phyloP scores from a whole-genome alignment of 2,888 invertebrate species.

The Dynastes hyllus region DNA sequence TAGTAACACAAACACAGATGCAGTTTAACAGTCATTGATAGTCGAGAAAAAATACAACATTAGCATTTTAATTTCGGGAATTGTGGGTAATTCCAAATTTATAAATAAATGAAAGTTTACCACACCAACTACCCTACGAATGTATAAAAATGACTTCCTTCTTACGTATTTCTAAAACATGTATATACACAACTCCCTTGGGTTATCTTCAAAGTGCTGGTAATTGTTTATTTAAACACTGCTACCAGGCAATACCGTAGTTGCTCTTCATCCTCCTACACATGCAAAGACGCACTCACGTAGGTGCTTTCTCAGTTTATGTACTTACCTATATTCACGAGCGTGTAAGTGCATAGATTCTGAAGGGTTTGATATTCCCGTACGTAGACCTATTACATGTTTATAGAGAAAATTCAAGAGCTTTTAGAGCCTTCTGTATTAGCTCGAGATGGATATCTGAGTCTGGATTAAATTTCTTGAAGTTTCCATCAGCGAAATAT shows the following conservation, averaged over 20 bases:
- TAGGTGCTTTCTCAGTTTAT: slow-evolving; percentile 6
- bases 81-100: slow-evolving; percentile 35
- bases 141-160: slow-evolving; percentile 49
- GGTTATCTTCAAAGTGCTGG: slow-evolving; percentile 50
- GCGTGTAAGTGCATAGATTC: too few relatives aligned
- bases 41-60: slow-evolving; percentile 8
- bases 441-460: too few relatives aligned
- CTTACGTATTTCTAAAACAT: slow-evolving; percentile 41
- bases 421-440: slow-evolving; percentile 5
- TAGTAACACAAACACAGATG: too few relatives aligned
- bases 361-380: too few relatives aligned
- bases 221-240: slow-evolving; percentile 54
- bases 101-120: slow-evolving; percentile 49
- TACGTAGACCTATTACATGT: neutral
- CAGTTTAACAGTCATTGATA: neutral
- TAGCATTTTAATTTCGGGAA: slow-evolving; percentile 39
- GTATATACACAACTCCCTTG: slow-evolving; percentile 45
- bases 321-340: slow-evolving; percentile 6
- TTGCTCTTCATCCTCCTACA: slow-evolving; percentile 32
- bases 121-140: slow-evolving; percentile 28
- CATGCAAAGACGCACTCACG: slow-evolving; percentile 21
- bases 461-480: too few relatives aligned
- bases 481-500: too few relatives aligned
- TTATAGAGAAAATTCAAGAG: slow-evolving; percentile 6
- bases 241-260: slow-evolving; percentile 17